Conservation (phyloP, 2,113 vertebrate genomes). For the Falco punctatus region DNA sequence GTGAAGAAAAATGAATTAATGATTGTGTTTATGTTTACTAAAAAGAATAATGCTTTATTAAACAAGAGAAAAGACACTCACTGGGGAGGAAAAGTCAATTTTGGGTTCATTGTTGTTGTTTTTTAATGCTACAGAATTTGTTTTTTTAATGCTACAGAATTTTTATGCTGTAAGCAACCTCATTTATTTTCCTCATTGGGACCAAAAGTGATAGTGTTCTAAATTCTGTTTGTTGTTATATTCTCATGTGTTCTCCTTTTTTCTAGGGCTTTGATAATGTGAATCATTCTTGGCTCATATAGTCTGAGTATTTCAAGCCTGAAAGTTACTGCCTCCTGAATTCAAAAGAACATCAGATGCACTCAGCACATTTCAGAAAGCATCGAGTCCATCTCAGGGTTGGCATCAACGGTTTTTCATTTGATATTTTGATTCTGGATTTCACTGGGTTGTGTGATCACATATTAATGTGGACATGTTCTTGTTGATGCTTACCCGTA, state of each 20-base stretch:
- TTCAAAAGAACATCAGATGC: constrained; percentile 37
- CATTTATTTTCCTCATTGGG: neutral
- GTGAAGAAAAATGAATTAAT: neutral
- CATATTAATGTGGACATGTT: neutral
- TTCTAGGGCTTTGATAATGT: neutral
- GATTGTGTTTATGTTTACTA: neutral
- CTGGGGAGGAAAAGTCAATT: neutral
- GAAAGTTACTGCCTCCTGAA: neutral
- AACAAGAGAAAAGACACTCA: neutral
- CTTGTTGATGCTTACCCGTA: neutral
- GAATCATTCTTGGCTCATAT: constrained; percentile 42
- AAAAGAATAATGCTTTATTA: neutral
- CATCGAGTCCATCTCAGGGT: neutral
- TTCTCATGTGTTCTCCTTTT: neutral
- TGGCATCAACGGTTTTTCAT: neutral
- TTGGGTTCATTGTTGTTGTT: neutral
- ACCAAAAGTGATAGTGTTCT: neutral
- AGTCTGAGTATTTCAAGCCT: constrained; percentile 21
- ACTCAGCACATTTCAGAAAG: constrained; percentile 6
- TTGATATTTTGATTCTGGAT: neutral
- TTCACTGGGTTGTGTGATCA: neutral
- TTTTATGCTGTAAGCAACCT: neutral
- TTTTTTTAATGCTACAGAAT: neutral
- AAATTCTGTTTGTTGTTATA: constrained; percentile 23
- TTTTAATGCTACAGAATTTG: neutral